Percentiles rank a stretch among this genome's conserved stretches.
Evolutionary conservation across 1,140 invertebrate genomes (phyloP).

Genomic region (Lutraria rhynchaena): DNA sequence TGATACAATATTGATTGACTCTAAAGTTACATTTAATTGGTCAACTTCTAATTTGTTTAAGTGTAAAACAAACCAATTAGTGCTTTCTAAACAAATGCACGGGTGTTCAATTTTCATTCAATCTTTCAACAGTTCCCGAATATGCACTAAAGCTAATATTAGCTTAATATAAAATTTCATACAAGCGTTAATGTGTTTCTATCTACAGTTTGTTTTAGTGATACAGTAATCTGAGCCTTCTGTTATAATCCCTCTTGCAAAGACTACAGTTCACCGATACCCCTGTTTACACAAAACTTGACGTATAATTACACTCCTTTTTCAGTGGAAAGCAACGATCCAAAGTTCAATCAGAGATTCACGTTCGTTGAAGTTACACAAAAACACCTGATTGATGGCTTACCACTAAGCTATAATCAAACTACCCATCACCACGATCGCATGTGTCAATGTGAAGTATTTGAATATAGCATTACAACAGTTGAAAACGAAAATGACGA

Average conservation of each 20-base stretch:
- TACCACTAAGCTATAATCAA: constrained; percentile 11
- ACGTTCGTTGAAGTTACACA: constrained; percentile 28
- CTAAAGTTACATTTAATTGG: no score
- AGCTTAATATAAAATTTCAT: no score
- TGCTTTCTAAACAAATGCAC: no score
- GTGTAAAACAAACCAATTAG: no score
- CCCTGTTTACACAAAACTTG: background rate
- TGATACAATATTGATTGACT: no score
- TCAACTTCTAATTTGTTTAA: no score
- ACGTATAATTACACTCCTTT: no score
- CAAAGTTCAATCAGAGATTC: constrained; percentile 16
- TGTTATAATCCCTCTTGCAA: background rate
- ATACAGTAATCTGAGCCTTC: background rate
- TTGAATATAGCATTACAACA: constrained; percentile 13
- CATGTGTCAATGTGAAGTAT: constrained; percentile 17
- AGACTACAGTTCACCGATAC: background rate
- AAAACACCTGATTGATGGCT: background rate
- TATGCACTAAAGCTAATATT: no score
- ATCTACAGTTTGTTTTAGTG: background rate
- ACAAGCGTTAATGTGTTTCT: no score
- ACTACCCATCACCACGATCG: constrained; percentile 14
- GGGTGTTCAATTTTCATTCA: no score
- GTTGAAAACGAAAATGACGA: background rate
- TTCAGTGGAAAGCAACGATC: background rate
- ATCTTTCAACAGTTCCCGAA: no score